Conservation (phyloP, 1,140 invertebrate genomes). For the Diploscapter pachys region DNA sequence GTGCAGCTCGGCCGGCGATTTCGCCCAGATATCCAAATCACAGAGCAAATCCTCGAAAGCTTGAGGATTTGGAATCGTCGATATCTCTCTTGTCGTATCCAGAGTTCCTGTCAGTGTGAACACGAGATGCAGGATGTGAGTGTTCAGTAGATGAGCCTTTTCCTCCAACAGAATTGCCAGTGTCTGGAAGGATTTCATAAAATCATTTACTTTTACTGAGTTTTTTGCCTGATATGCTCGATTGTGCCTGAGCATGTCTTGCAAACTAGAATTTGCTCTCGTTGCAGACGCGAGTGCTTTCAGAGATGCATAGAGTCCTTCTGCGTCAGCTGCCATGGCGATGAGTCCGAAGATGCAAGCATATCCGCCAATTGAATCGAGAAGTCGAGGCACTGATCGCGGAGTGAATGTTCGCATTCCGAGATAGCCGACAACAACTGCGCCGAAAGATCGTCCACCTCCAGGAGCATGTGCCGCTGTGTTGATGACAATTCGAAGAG, state of each 20-base stretch:
- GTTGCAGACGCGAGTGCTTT: constrained; percentile 95
- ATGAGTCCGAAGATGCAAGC: constrained; percentile 78
- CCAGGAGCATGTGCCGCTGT: constrained; percentile 89
- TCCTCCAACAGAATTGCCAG: constrained; percentile 88
- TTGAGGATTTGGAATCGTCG: constrained; percentile 81
- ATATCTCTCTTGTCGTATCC: constrained; percentile 80
- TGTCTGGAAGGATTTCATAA: constrained; percentile 67
- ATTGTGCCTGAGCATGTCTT: constrained; percentile 50
- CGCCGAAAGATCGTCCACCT: constrained; percentile 84
- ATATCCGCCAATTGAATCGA: constrained; percentile 92
- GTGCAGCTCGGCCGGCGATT: constrained; percentile 73
- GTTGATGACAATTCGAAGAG: constrained; percentile 89
- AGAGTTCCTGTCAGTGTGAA: constrained; percentile 90
- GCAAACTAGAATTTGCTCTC: constrained; percentile 72
- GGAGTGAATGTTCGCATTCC: constrained; percentile 92
- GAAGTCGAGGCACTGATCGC: constrained; percentile 83
- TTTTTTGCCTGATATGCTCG: constrained; percentile 63
- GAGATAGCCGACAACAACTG: constrained; percentile 89
- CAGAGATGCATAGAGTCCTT: constrained; percentile 92
- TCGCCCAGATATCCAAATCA: constrained; percentile 77
- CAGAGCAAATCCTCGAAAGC: constrained; percentile 89
- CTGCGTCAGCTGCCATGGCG: constrained; percentile 95
- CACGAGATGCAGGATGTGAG: constrained; percentile 90
- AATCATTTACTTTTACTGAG: too few species aligned
- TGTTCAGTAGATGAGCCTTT: constrained; percentile 86